A percentile compares a stretch with the other conserved stretches of the same genome.
Evolutionary conservation across 1,140 invertebrate species (phyloP).

Genomic region (Semibalanus balanoides): DNA sequence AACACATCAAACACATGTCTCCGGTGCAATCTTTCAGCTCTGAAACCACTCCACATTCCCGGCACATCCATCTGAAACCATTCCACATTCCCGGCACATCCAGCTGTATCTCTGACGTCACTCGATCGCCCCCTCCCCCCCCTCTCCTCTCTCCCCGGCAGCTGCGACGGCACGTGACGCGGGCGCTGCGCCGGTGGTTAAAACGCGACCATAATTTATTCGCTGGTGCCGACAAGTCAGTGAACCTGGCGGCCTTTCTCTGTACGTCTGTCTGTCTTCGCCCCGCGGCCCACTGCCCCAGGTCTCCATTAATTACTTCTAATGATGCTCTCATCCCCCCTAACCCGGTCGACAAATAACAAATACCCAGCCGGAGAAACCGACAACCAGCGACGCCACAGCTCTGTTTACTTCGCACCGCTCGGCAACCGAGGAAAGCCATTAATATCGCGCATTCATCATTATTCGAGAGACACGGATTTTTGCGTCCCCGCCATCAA

Average conservation of each 20-base stretch:
- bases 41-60: too few species aligned
- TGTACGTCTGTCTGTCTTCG: background rate
- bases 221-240: background rate
- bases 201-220: background rate
- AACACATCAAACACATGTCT: too few species aligned
- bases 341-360: background rate
- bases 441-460: constrained; percentile 1
- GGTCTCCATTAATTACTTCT: background rate
- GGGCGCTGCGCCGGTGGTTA: too few species aligned
- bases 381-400: background rate
- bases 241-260: background rate
- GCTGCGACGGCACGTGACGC: too few species aligned
- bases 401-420: background rate
- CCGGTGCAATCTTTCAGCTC: too few species aligned
- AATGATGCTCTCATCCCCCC: background rate
- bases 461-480: background rate
- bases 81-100: too few species aligned
- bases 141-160: too few species aligned
- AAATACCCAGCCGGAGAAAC: background rate
- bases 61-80: too few species aligned
- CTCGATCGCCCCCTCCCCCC: too few species aligned
- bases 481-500: background rate
- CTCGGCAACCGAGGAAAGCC: background rate
- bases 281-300: background rate
- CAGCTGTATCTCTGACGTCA: too few species aligned